Conservation (phyloP, 2,888 invertebrate species). For the Nebria brevicollis region DNA sequence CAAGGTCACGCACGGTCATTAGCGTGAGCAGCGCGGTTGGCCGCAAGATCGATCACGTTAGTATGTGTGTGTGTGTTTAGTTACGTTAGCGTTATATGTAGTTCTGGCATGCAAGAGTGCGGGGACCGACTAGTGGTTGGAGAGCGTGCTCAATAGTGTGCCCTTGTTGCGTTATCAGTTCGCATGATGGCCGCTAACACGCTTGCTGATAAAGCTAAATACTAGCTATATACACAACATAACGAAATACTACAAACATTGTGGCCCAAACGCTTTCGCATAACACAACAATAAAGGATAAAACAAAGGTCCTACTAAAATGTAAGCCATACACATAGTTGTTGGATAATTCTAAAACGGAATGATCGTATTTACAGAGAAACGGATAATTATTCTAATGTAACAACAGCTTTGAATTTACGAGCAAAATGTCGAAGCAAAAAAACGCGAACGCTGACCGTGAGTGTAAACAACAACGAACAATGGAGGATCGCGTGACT, state of each 20-base stretch:
- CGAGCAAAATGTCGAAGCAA: constrained; percentile 3
- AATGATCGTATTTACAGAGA: neutral
- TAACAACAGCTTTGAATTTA: neutral
- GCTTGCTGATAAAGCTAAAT: constrained; percentile 28
- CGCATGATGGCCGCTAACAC: constrained; percentile 37
- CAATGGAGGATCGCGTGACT: constrained; percentile 51
- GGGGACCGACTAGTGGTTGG: neutral
- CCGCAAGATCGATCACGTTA: constrained; percentile 8
- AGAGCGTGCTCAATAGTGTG: constrained; percentile 7
- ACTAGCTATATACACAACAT: constrained; percentile 10
- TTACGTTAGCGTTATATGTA: constrained; percentile 3
- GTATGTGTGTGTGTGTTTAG: constrained; percentile 8
- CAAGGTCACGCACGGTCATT: constrained; percentile 45
- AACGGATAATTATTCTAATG: constrained; percentile 43
- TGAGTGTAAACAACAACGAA: neutral
- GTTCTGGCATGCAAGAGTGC: constrained; percentile 1
- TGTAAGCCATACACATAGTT: neutral
- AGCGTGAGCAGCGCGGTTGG: constrained; percentile 9
- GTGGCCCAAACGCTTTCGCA: neutral
- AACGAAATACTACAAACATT: constrained; percentile 2
- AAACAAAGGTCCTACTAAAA: neutral
- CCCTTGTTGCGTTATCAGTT: constrained; percentile 29
- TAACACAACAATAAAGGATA: neutral
- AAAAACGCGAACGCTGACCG: constrained; percentile 8
- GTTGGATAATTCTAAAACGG: neutral